phyloP scores from a whole-genome alignment of 2,888 invertebrate genomes.

The Zele albiditarsus region DNA sequence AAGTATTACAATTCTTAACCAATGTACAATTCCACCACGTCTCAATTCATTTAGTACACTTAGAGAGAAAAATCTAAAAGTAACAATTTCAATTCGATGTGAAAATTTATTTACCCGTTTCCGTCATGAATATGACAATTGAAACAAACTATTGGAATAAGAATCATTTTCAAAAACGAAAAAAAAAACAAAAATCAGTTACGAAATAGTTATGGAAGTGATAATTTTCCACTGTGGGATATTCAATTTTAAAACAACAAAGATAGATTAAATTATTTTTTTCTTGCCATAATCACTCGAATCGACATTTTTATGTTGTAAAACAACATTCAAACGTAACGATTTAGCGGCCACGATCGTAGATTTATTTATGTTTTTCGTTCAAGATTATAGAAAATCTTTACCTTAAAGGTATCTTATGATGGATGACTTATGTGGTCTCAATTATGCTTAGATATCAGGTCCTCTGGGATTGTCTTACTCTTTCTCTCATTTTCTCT shows the following conservation, averaged over 20 bases:
- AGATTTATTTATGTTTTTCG: conserved; percentile 32
- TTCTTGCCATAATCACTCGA: background rate
- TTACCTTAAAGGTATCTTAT: conserved; percentile 71
- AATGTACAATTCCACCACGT: conserved; percentile 57
- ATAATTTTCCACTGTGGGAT: background rate
- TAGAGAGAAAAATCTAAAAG: conserved; percentile 52
- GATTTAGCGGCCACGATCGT: background rate
- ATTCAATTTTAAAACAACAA: background rate
- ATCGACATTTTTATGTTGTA: background rate
- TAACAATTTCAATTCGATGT: conserved; percentile 56
- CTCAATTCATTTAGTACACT: conserved; percentile 49
- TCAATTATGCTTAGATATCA: conserved; percentile 48
- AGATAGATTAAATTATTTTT: background rate
- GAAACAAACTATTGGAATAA: background rate
- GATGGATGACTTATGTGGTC: conserved; percentile 58
- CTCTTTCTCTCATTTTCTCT: background rate
- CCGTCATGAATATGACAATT: background rate
- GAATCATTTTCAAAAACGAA: background rate
- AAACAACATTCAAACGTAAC: background rate
- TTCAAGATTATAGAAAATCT: conserved; percentile 69
- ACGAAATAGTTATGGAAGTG: background rate
- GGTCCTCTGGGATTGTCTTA: conserved; percentile 34
- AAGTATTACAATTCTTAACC: conserved; percentile 62
- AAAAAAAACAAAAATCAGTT: background rate
- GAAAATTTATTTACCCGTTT: conserved; percentile 16